These are phyloP conservation scores for Cromileptes altivelis DNA, from an alignment of 2,113 vertebrate genomes.

Conservation along the genomic window DNA sequence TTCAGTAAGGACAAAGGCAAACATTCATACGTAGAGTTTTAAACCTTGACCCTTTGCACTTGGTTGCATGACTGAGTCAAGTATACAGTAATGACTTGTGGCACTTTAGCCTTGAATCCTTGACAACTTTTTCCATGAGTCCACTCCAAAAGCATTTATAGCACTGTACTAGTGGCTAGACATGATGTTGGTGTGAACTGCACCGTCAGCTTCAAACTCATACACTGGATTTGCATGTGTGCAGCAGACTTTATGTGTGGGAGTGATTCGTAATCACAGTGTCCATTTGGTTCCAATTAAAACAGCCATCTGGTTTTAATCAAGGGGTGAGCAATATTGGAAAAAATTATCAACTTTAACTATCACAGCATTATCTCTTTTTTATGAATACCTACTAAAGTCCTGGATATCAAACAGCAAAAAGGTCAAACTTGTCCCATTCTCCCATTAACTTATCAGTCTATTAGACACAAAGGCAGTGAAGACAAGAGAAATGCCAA, in stretches of 20 bases:
- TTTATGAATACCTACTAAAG: background rate
- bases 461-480: background rate
- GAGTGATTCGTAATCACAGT: background rate
- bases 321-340: background rate
- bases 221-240: background rate
- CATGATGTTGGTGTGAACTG: background rate
- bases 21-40: background rate
- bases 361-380: background rate
- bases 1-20: background rate
- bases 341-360: background rate
- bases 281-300: slow-evolving; percentile 24
- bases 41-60: background rate
- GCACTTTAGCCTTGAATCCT: background rate
- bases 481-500: background rate
- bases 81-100: background rate
- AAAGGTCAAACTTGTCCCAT: background rate
- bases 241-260: slow-evolving; percentile 10
- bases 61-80: background rate
- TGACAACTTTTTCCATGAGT: background rate
- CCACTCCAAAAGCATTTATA: background rate
- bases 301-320: slow-evolving; percentile 18
- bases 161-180: background rate
- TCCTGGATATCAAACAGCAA: background rate
- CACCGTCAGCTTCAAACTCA: background rate
- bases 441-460: background rate